These are phyloP conservation scores for Anisognathus igniventris DNA, from an alignment of 2,797 vertebrate genomes.

Conservation along the genomic window DNA sequence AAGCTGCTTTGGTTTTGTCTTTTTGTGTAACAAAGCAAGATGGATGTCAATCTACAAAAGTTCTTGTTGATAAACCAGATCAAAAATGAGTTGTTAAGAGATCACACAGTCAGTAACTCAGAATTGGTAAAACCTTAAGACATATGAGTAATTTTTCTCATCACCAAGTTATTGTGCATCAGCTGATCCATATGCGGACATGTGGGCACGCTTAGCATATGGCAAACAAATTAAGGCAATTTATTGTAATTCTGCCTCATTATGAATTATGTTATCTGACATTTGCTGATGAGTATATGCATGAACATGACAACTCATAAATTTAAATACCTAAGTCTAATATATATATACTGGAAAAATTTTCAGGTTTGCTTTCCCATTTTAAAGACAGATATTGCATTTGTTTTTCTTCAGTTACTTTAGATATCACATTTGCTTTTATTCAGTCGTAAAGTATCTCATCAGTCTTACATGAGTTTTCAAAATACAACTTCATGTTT, in stretches of 20 bases:
- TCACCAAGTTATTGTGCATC: not conserved
- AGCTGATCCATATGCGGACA: slow-evolving; percentile 17
- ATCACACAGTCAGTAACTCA: not conserved
- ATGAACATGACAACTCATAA: not conserved
- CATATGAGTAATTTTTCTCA: slow-evolving; percentile 26
- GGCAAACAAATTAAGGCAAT: slow-evolving; percentile 29
- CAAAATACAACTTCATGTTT: not conserved
- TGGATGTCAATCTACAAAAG: not conserved
- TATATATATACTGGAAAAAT: not conserved
- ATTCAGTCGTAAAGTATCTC: not conserved
- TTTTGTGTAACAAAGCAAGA: not conserved
- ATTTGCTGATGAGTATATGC: not conserved
- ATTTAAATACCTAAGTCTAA: not conserved
- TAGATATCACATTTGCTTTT: not conserved
- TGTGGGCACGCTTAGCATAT: slow-evolving; percentile 29
- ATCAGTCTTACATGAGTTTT: not conserved
- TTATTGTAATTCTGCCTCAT: not conserved
- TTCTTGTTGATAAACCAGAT: not conserved
- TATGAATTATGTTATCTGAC: not conserved
- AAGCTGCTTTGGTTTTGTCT: not conserved
- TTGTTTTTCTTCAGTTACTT: not conserved
- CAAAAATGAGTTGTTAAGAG: not conserved
- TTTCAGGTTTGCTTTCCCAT: not conserved
- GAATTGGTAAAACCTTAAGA: not conserved
- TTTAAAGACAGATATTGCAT: not conserved